phyloP scores from a whole-genome alignment of 2,888 invertebrate species.

The Augiades crinisus region DNA sequence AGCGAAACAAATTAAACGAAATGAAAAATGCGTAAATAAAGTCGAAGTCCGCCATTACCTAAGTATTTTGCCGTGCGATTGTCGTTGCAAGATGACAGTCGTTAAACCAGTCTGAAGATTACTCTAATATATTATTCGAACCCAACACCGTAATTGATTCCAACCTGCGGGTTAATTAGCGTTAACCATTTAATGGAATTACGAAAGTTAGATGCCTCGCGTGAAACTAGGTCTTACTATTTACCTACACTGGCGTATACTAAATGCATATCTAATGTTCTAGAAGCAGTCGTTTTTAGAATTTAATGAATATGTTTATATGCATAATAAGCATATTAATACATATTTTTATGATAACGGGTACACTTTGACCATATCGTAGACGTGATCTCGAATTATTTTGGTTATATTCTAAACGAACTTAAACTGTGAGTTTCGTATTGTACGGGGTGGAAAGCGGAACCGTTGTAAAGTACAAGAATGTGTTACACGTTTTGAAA shows the following conservation, averaged over 20 bases:
- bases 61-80: slow-evolving; percentile 18
- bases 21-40: slow-evolving; percentile 9
- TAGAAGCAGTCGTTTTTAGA: background rate
- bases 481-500: too few species aligned
- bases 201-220: slow-evolving; percentile 20
- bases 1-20: slow-evolving; percentile 2
- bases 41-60: slow-evolving; percentile 5
- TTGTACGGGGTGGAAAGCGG: too few species aligned
- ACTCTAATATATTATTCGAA: slow-evolving; percentile 25
- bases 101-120: slow-evolving; percentile 22
- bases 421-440: too few species aligned
- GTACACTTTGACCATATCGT: too few species aligned
- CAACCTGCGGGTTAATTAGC: slow-evolving; percentile 19
- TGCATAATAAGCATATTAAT: too few species aligned
- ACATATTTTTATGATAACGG: too few species aligned
- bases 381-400: too few species aligned
- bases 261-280: background rate
- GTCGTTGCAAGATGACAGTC: slow-evolving; percentile 24
- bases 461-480: too few species aligned
- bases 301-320: too few species aligned
- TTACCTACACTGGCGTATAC: background rate
- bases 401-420: too few species aligned
- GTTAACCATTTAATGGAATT: slow-evolving; percentile 24
- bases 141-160: slow-evolving; percentile 23
- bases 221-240: slow-evolving; percentile 11